Base-by-base conservation (phyloP, 2,797 vertebrate species). In the Hippocampus kuda region DNA sequence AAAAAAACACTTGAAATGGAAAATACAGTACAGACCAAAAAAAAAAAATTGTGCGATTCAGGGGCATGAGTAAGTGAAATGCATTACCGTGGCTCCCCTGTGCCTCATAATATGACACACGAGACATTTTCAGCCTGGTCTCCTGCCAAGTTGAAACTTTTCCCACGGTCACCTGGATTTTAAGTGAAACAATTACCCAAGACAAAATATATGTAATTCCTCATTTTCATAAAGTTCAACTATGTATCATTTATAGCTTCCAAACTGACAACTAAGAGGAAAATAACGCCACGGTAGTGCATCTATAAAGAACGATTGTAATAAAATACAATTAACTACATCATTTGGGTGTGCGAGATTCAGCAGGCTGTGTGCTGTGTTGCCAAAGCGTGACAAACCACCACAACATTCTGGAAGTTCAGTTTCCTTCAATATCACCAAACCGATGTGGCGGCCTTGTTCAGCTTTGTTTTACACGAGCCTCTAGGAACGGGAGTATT, bases 391-490 rank as follows among this genome's bases (percentile, higher is more conserved):
- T 13, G 1, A 12, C 3, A 46, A 34, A 34, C 5, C 34, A 34
- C 34, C 5, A 5, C 34, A 46, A 46, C 11, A 46, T 46, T 46
- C 34, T 38, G 34, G 34, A 38, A 38, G 34, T 38, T 38, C 6
- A 6, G 34, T 38, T 6, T 13, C 20, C 65, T 12, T 2, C 10
- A 38, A 72, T 68, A n/a, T 68, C 16, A 2, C 15, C 20, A 72
- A 71, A 75, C 69, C n/a, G 9, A 75, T n/a, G 77, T 44, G 42
- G 54, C 70, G 61, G 72, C 77, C 74, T 68, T 60, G 51, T 18
- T 75, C 7, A 13, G 16, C 57, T 12, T 22, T 81, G 74, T 38
- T 82, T 82, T 76, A 15, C 38, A 66, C 68, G 42, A n/a, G n/a
- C 57, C 57, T 77, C 56, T 68, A 27, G n/a, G 63, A 70, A 44